These are phyloP conservation scores for Cantharis rustica DNA, from an alignment of 2,888 invertebrate genomes.

Conservation along the genomic window DNA sequence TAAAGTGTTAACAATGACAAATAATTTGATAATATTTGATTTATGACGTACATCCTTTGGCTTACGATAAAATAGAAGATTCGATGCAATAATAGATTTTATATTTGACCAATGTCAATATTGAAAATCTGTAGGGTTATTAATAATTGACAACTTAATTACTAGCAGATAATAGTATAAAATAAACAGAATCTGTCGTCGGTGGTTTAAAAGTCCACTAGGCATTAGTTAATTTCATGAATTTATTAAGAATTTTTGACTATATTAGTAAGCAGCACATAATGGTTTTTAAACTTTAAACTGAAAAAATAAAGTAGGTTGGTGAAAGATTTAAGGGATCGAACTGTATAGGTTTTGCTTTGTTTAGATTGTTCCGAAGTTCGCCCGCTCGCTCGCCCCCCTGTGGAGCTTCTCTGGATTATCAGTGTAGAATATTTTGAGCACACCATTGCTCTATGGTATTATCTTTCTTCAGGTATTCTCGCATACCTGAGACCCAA, in stretches of 20 bases:
- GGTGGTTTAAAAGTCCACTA: too few relatives aligned
- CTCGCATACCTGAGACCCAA: constrained; percentile 35
- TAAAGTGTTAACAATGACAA: constrained; percentile 13
- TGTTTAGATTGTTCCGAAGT: constrained; percentile 15
- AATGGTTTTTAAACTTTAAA: constrained; percentile 15
- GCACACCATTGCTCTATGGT: constrained; percentile 30
- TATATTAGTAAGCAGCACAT: constrained; percentile 4
- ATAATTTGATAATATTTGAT: constrained; percentile 12
- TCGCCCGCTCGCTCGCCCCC: constrained; percentile 14
- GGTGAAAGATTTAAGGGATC: constrained; percentile 26
- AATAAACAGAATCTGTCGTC: neutral
- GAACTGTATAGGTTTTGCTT: constrained; percentile 12
- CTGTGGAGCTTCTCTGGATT: constrained; percentile 22
- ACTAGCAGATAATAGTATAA: neutral
- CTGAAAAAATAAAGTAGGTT: constrained; percentile 24
- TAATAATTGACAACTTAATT: constrained; percentile 8
- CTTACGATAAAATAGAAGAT: constrained; percentile 4
- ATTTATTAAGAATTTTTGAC: constrained; percentile 8
- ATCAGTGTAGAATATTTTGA: constrained; percentile 34
- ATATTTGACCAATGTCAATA: neutral
- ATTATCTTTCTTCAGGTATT: constrained; percentile 40
- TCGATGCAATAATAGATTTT: neutral
- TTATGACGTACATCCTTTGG: constrained; percentile 8
- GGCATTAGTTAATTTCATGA: too few relatives aligned
- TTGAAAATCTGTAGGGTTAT: neutral